Evolutionary conservation across 1,140 invertebrate species (phyloP).

Genomic region (Diachasmimorpha longicaudata): DNA sequence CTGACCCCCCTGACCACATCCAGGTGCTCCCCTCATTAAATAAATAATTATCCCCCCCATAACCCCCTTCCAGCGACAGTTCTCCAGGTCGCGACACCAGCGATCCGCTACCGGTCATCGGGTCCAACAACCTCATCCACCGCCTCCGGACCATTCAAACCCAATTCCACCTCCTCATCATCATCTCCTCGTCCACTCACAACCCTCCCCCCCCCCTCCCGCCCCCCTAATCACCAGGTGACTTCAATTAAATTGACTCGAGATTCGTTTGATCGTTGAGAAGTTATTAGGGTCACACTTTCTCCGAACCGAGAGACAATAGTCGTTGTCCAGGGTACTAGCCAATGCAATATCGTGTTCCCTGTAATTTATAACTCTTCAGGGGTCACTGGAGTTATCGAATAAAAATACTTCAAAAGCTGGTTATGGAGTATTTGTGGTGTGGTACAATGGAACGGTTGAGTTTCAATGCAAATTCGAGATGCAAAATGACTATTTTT

Average conservation of each 20-base stretch:
- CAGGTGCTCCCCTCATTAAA: conserved; percentile 5
- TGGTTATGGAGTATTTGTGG: neutral
- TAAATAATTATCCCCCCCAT: neutral
- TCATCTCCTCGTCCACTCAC: neutral
- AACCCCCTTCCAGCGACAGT: neutral
- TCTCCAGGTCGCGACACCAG: neutral
- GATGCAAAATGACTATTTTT: neutral
- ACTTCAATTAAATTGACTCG: neutral
- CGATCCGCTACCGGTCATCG: neutral
- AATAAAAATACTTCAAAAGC: neutral
- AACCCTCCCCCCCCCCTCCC: too few relatives aligned
- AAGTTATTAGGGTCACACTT: conserved; percentile 33
- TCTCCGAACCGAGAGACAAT: conserved; percentile 28
- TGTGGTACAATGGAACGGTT: neutral
- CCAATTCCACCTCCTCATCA: conserved; percentile 7
- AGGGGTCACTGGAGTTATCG: neutral
- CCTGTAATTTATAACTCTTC: neutral
- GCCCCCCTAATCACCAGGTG: neutral
- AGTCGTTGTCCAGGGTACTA: neutral
- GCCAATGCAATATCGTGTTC: neutral
- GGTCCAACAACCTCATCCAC: neutral
- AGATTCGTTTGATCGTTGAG: neutral
- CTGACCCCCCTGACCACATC: neutral
- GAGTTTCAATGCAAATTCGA: neutral
- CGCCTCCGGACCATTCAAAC: neutral